Conservation (phyloP, 2,113 vertebrate genomes). For the Neomonachus schauinslandi region DNA sequence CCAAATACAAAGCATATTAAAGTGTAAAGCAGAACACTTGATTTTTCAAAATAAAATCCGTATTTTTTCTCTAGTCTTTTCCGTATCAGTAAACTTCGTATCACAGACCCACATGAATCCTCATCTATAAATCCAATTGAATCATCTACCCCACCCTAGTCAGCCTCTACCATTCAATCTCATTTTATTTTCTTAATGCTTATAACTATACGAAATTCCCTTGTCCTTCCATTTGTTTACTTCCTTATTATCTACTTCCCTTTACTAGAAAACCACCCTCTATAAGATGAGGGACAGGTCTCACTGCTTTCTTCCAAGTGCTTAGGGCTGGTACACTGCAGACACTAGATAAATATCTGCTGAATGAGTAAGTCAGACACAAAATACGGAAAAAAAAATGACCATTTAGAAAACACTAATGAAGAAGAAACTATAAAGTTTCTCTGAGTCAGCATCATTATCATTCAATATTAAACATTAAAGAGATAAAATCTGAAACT, state of each 20-base stretch:
- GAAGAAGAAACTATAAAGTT: neutral
- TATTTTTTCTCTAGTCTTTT: neutral
- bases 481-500: constrained; percentile 24
- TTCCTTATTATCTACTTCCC: neutral
- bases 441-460: neutral
- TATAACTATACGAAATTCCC: neutral
- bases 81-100: neutral
- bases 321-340: neutral
- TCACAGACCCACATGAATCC: neutral
- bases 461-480: constrained; percentile 31
- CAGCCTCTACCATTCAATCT: neutral
- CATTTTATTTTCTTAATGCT: neutral
- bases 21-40: constrained; percentile 35
- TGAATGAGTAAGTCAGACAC: constrained; percentile 21
- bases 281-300: neutral
- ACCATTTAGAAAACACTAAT: constrained; percentile 43
- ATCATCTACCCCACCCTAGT: neutral
- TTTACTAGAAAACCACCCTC: neutral
- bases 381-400: neutral
- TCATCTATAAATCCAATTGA: neutral
- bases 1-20: constrained; percentile 16
- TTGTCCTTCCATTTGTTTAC: neutral
- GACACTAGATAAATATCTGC: neutral
- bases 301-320: neutral
- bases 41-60: neutral